Percentiles rank a stretch among this genome's conserved stretches.
Conservation (phyloP, 92 coral and sea anemone genomes). For the Parazoanthus swiftii region DNA sequence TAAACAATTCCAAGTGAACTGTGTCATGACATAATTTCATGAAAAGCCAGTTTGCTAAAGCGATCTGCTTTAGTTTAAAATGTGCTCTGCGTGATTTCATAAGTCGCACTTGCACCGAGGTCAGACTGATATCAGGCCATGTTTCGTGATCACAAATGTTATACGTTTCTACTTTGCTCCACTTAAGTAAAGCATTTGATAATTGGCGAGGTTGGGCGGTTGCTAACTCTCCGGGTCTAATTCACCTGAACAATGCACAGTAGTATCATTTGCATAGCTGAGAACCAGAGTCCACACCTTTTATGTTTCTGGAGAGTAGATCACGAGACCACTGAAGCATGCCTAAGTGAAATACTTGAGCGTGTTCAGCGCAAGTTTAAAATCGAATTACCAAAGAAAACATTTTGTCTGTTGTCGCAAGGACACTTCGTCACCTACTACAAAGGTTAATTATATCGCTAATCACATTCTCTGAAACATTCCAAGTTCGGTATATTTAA, state of each 20-base stretch:
- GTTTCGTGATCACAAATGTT: not conserved
- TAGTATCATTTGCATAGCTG: conserved; percentile 9
- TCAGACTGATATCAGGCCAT: not conserved
- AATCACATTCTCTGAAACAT: conserved; percentile 13
- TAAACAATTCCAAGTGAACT: not conserved
- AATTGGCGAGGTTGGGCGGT: not conserved
- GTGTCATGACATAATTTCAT: not conserved
- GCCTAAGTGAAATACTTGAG: not conserved
- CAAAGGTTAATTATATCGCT: not conserved
- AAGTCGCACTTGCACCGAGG: not conserved
- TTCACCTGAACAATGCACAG: too few relatives aligned
- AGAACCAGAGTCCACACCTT: conserved; percentile 2
- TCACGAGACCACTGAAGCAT: not conserved
- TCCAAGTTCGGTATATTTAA: not conserved
- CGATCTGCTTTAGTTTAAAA: not conserved
- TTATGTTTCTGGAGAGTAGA: not conserved
- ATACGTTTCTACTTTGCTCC: not conserved
- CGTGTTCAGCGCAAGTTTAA: not conserved
- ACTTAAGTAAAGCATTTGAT: not conserved
- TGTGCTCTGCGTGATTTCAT: not conserved
- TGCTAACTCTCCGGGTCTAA: not conserved
- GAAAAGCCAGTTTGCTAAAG: not conserved
- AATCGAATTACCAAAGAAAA: not conserved
- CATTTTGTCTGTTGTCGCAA: not conserved
- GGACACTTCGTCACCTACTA: conserved; percentile 9